phyloP scores from a whole-genome alignment of 2,797 vertebrate genomes.

The Antrozous pallidus region DNA sequence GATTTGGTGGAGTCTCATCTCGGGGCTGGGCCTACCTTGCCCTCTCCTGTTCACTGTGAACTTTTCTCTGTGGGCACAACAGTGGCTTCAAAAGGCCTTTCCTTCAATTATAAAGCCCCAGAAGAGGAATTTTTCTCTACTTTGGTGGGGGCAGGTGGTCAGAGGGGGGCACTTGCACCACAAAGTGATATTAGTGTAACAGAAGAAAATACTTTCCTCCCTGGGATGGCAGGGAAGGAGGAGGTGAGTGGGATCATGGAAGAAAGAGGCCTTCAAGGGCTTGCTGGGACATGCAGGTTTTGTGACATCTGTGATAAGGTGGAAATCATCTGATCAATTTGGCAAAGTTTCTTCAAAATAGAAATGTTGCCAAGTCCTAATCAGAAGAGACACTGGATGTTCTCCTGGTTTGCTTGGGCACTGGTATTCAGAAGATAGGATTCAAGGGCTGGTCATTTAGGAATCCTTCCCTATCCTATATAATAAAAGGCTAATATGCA shows the following conservation, averaged over 20 bases:
- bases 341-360: not conserved
- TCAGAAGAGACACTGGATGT: not conserved
- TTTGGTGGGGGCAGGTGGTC: not conserved
- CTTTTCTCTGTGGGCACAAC: not conserved
- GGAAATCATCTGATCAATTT: not conserved
- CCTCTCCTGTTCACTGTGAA: not conserved
- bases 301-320: not conserved
- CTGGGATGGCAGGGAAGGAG: not conserved
- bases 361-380: not conserved
- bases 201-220: constrained; percentile 14
- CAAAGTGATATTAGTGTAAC: not conserved
- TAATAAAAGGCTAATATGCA: too few relatives aligned
- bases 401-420: not conserved
- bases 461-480: not conserved
- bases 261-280: not conserved
- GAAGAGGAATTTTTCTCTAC: not conserved
- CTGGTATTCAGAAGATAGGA: not conserved
- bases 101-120: not conserved
- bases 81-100: not conserved
- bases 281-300: not conserved
- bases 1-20: not conserved
- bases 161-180: not conserved
- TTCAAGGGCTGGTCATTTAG: not conserved
- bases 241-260: not conserved
- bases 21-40: not conserved